Conservation (phyloP, 2,113 vertebrate species). For the Merops nubicus region DNA sequence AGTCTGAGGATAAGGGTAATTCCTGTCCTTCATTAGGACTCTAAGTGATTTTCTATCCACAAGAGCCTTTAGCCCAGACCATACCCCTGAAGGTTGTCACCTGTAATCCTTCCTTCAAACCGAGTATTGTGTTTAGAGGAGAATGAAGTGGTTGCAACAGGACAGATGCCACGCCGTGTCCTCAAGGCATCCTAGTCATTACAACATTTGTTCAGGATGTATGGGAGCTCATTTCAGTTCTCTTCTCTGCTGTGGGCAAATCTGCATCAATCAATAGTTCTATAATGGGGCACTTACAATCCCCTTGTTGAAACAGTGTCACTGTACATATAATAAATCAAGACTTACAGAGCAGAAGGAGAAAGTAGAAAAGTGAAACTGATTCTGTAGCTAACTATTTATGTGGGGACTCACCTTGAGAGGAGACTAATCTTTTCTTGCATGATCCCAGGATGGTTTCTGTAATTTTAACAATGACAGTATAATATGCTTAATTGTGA, state of each 20-base stretch:
- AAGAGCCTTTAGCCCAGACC: neutral
- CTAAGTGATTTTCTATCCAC: neutral
- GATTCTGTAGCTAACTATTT: neutral
- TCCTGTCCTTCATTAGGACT: neutral
- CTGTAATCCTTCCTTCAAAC: neutral
- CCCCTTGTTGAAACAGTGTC: constrained; percentile 14
- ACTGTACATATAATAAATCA: constrained; percentile 1
- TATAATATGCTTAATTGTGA: neutral
- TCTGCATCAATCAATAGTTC: constrained; percentile 40
- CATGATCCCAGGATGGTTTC: neutral
- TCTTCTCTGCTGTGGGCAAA: neutral
- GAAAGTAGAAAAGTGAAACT: constrained; percentile 27
- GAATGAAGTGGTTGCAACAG: neutral
- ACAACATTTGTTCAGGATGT: neutral
- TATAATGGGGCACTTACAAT: constrained; percentile 34
- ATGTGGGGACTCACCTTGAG: constrained; percentile 34
- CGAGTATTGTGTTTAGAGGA: neutral
- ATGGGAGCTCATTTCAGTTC: neutral
- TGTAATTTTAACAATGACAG: constrained; percentile 7
- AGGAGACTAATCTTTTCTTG: neutral
- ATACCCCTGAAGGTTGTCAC: neutral
- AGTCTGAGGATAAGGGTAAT: neutral
- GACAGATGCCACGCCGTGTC: neutral
- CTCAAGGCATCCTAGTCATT: neutral
- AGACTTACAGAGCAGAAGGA: constrained; percentile 13